Conservation (phyloP, 2,113 vertebrate genomes). For the Donacobius atricapilla region DNA sequence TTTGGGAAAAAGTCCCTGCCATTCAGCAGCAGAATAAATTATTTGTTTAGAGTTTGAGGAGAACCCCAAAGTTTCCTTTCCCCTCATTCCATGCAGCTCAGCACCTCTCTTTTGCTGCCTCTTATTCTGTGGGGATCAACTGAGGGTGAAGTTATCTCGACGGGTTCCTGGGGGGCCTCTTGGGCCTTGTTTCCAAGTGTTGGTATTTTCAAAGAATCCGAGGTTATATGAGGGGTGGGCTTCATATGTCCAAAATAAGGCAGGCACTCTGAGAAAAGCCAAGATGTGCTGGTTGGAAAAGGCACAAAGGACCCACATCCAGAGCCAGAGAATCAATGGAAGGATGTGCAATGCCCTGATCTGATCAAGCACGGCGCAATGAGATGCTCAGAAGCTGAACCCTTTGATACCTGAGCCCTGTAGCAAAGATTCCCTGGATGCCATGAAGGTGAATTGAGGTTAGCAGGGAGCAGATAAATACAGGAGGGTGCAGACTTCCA, state of each 20-base stretch:
- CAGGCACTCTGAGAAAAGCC: neutral
- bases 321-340: neutral
- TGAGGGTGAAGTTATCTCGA: neutral
- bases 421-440: slow-evolving; percentile 52
- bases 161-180: accelerated
- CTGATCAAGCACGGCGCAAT: neutral
- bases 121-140: neutral
- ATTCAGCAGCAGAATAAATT: neutral
- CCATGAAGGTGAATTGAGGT: slow-evolving; percentile 46
- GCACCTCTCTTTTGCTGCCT: neutral
- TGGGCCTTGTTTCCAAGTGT: neutral
- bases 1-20: neutral
- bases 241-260: neutral
- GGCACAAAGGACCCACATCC: neutral
- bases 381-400: neutral
- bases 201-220: neutral
- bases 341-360: neutral
- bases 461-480: slow-evolving; percentile 50
- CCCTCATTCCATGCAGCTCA: neutral
- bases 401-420: slow-evolving; percentile 42
- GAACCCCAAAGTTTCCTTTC: neutral
- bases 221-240: neutral
- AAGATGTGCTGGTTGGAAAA: neutral
- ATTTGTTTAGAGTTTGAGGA: neutral
- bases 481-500: slow-evolving; percentile 45